Percentiles rank a stretch among this genome's conserved stretches.
Evolutionary conservation across 2,888 invertebrate species (phyloP).

Genomic region (Acleris cristana): DNA sequence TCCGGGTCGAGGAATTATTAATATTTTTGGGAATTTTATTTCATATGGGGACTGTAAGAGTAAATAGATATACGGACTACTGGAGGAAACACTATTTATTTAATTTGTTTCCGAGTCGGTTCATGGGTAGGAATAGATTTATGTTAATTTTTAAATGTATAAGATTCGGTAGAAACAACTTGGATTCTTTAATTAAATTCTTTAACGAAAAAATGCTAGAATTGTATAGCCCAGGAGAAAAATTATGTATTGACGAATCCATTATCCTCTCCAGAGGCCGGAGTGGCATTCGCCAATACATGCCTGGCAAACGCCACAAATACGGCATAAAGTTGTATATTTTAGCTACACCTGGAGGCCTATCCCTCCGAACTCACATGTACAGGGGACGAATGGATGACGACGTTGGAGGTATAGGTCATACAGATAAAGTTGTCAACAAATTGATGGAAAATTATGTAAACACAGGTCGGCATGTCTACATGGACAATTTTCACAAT

Average conservation of each 20-base stretch:
- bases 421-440: too few species aligned
- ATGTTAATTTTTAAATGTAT: constrained; percentile 53
- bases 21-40: constrained; percentile 58
- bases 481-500: constrained; percentile 4
- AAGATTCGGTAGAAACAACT: constrained; percentile 52
- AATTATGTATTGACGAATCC: too few species aligned
- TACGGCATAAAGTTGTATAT: constrained; percentile 57
- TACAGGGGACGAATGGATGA: too few species aligned
- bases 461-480: not conserved
- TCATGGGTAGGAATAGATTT: too few species aligned
- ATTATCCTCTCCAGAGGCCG: too few species aligned
- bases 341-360: constrained; percentile 53
- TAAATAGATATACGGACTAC: constrained; percentile 50
- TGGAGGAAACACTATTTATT: too few species aligned
- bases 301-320: constrained; percentile 51
- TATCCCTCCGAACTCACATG: constrained; percentile 9
- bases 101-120: too few species aligned
- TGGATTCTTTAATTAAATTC: constrained; percentile 52
- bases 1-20: constrained; percentile 41
- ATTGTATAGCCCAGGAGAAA: constrained; percentile 47
- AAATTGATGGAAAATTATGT: too few species aligned
- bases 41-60: constrained; percentile 55
- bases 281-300: too few species aligned
- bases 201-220: constrained; percentile 53
- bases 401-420: too few species aligned